A percentile compares a stretch with the other conserved stretches of the same genome.
Evolutionary conservation across 2,888 invertebrate species (phyloP).

Genomic region (Eumerus sabulonum): DNA sequence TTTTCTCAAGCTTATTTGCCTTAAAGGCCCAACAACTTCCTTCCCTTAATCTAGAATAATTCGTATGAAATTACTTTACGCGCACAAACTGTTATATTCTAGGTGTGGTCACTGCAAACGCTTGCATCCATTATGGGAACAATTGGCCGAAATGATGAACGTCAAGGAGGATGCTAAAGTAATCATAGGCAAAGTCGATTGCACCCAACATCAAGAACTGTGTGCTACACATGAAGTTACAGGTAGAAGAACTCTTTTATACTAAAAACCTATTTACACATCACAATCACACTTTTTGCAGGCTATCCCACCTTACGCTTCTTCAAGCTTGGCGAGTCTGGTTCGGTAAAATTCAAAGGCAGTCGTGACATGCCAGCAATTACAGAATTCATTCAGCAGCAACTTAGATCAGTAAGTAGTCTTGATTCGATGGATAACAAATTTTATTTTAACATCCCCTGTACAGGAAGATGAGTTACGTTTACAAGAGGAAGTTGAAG

Average conservation of each 20-base stretch:
- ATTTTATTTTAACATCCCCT: background rate
- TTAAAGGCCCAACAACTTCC: too few species aligned
- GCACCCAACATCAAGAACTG: slow-evolving; percentile 86
- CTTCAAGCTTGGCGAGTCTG: slow-evolving; percentile 84
- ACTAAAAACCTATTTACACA: too few species aligned
- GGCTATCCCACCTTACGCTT: slow-evolving; percentile 93
- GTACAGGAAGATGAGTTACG: slow-evolving; percentile 64
- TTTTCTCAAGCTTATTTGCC: too few species aligned
- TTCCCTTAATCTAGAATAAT: too few species aligned
- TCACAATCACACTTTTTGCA: slow-evolving; percentile 25
- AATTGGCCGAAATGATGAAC: slow-evolving; percentile 86
- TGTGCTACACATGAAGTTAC: slow-evolving; percentile 89
- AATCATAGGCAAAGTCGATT: slow-evolving; percentile 91
- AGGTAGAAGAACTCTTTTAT: slow-evolving; percentile 59
- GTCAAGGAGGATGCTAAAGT: slow-evolving; percentile 81
- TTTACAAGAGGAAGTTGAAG: slow-evolving; percentile 45
- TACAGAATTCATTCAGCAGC: slow-evolving; percentile 88
- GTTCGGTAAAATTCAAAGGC: slow-evolving; percentile 88
- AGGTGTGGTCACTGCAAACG: slow-evolving; percentile 94
- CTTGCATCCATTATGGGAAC: slow-evolving; percentile 91
- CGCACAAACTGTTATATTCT: too few species aligned
- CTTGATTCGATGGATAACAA: too few species aligned
- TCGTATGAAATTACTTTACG: too few species aligned
- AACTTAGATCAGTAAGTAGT: slow-evolving; percentile 80
- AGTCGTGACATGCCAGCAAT: slow-evolving; percentile 88